Evolutionary conservation across 2,797 vertebrate species (phyloP), one percentile per base, ranked within the genome.

Genomic region (Falco biarmicus): DNA sequence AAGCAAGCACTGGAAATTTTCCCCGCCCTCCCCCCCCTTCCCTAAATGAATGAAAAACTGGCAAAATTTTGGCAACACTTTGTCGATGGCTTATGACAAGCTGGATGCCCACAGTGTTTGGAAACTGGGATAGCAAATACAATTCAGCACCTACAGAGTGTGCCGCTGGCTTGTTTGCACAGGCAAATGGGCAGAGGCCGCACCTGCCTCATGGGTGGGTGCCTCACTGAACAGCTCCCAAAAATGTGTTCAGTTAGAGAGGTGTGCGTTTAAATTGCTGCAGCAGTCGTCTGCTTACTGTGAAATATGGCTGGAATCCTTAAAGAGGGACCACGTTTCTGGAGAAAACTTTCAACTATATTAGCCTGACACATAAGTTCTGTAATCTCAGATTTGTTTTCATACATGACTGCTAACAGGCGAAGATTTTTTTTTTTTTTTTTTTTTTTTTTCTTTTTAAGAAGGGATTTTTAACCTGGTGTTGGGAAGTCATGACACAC

Each of bases 271-370:
- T 57, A 84, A 84, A 85, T 61, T 92, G 93, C 92, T 97, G 96
- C 96, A 92, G 91, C 94, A 85, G 47, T 73, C 16, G 8, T 87
- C 91, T 91, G 91, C 83, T 97, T 89, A 92, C 79, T 78, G 69
- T 91, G 81, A 94, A 91, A 94, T 91, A 84, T 6, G 96, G 95
- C 96, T 97, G 96, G 96, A 97, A 97, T 97, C 96, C 96, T 97
- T 97, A 97, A 97, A 97, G 97, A 97, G 97, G 97, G 96, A 97
- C 96, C 45, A 0, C 43, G 0, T 96, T 94, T 92, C 96, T 97
- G 96, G 94, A 97, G 95, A 93, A 96, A 97, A 95, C 94, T 96
- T 95, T 79, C 37, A 39, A 77, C 25, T 88, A 45, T 14, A 22
- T 64, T 92, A 95, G 53, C 82, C 57, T 26, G 57, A 83, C 79